A percentile compares a stretch with the other conserved stretches of the same genome.
These are phyloP conservation scores for Eristalis tenax DNA, from an alignment of 2,888 invertebrate genomes.

Conservation along the genomic window DNA sequence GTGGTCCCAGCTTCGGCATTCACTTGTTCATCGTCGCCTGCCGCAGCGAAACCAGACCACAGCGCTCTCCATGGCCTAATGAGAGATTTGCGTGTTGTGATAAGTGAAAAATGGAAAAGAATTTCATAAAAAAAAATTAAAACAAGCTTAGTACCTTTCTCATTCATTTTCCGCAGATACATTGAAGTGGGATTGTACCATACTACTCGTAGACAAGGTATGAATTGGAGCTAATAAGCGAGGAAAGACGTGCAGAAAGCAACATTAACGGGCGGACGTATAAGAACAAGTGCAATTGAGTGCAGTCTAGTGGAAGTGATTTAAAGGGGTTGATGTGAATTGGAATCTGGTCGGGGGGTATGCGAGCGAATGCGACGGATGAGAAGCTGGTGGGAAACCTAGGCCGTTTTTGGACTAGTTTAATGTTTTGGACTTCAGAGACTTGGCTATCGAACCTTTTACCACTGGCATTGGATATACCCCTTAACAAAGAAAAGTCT, in stretches of 20 bases:
- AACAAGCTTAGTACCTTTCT: conserved; percentile 65
- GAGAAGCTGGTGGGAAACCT: no score
- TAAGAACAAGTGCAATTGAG: conserved; percentile 5
- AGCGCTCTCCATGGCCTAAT: conserved; percentile 31
- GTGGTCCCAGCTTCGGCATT: neutral
- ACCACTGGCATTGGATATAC: no score
- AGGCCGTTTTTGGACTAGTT: no score
- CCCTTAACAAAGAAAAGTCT: no score
- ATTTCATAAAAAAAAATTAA: conserved; percentile 59
- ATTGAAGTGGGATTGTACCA: neutral
- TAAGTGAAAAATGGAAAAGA: conserved; percentile 54
- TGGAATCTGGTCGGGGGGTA: conserved; percentile 7
- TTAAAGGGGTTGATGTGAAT: conserved; percentile 42
- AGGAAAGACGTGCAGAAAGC: conserved; percentile 25
- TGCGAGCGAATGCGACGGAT: neutral
- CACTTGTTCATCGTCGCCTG: neutral
- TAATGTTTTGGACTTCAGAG: no score
- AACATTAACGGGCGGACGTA: neutral
- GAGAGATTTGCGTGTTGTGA: conserved; percentile 67
- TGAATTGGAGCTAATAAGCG: conserved; percentile 25
- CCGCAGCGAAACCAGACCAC: neutral
- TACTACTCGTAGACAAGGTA: neutral
- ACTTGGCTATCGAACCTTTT: no score
- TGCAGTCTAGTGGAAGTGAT: conserved; percentile 35
- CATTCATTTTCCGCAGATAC: conserved; percentile 33